These are phyloP conservation scores for Lacerta bilineata DNA, from an alignment of 2,797 vertebrate genomes.

Conservation along the genomic window DNA sequence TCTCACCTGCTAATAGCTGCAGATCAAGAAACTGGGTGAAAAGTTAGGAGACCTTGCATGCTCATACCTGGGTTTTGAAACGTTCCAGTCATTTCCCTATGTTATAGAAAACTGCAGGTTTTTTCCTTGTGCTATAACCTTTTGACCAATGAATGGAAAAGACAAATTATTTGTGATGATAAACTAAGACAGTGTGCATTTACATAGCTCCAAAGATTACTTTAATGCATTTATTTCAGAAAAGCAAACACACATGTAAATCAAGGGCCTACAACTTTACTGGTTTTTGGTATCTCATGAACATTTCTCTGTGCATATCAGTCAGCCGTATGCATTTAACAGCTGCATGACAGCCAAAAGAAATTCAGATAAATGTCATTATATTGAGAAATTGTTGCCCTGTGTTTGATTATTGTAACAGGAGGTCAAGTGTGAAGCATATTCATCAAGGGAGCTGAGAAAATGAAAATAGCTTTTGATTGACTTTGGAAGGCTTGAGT, in stretches of 20 bases:
- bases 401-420: slow-evolving; percentile 40
- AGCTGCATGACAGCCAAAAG: slow-evolving; percentile 16
- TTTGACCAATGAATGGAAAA: neutral
- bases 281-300: slow-evolving; percentile 30
- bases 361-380: neutral
- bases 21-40: too few species aligned
- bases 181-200: slow-evolving; percentile 21
- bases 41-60: too few species aligned
- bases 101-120: neutral
- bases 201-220: slow-evolving; percentile 26
- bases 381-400: slow-evolving; percentile 54
- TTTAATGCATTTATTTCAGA: slow-evolving; percentile 22
- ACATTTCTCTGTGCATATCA: slow-evolving; percentile 17
- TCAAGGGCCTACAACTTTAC: slow-evolving; percentile 38
- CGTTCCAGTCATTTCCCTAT: too few species aligned
- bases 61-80: too few species aligned
- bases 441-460: slow-evolving; percentile 38
- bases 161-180: neutral
- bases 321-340: slow-evolving; percentile 1
- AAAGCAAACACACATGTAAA: slow-evolving; percentile 11
- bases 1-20: too few species aligned
- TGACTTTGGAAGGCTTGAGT: slow-evolving; percentile 50
- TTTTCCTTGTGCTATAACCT: neutral
- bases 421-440: slow-evolving; percentile 53
- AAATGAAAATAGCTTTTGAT: slow-evolving; percentile 54